phyloP scores from a whole-genome alignment of 1,140 invertebrate genomes.

The Drosophila littoralis region DNA sequence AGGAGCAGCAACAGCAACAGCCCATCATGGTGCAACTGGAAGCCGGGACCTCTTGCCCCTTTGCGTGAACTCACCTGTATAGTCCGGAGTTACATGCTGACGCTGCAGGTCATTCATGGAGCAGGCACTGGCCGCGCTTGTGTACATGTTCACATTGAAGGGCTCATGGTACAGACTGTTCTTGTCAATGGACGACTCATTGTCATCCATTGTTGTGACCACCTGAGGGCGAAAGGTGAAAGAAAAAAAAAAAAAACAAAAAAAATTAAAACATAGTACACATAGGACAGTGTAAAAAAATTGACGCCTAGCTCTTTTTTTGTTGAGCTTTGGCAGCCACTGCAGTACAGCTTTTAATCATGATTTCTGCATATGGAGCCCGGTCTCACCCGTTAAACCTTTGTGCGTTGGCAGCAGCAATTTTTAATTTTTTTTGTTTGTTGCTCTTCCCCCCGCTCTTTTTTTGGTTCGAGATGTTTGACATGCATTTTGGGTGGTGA shows the following conservation, averaged over 20 bases:
- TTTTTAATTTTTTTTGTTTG: slow-evolving; percentile 26
- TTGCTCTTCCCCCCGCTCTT: slow-evolving; percentile 1
- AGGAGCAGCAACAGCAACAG: slow-evolving; percentile 17
- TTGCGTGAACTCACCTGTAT: slow-evolving; percentile 82
- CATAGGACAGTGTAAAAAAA: slow-evolving; percentile 37
- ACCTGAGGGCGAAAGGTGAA: slow-evolving; percentile 63
- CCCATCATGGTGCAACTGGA: slow-evolving; percentile 61
- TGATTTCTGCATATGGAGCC: slow-evolving; percentile 75
- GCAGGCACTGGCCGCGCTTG: slow-evolving; percentile 83
- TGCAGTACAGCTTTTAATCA: slow-evolving; percentile 73
- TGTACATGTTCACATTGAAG: slow-evolving; percentile 85
- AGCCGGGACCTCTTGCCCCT: slow-evolving; percentile 12
- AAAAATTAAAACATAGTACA: slow-evolving; percentile 42
- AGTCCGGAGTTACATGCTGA: slow-evolving; percentile 84
- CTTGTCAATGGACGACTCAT: slow-evolving; percentile 85
- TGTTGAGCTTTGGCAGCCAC: slow-evolving; percentile 32
- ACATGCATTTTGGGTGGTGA: slow-evolving; percentile 68
- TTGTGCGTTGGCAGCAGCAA: slow-evolving; percentile 45
- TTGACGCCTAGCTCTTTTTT: slow-evolving; percentile 38
- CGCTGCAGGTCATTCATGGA: slow-evolving; percentile 84
- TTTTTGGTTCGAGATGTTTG: slow-evolving; percentile 38
- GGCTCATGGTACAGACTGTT: slow-evolving; percentile 85
- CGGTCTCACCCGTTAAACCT: slow-evolving; percentile 27
- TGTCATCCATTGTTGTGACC: slow-evolving; percentile 84
- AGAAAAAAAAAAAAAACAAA: slow-evolving; percentile 23